These are phyloP conservation scores for Melanargia galathea DNA, from an alignment of 2,888 invertebrate species.

Conservation along the genomic window DNA sequence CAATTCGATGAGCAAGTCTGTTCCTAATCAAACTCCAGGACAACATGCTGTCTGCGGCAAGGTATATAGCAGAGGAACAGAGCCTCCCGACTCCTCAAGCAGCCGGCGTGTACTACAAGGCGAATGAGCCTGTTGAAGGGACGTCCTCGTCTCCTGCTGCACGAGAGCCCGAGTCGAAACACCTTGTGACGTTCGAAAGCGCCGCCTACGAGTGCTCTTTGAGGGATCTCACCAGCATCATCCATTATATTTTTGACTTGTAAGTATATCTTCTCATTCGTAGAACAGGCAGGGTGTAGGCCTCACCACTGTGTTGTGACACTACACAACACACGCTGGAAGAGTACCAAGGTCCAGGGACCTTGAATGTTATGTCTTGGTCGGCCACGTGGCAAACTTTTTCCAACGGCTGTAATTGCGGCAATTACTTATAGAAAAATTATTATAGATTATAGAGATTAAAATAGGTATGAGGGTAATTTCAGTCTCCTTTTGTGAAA, in stretches of 20 bases:
- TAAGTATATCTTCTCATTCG: slow-evolving; percentile 49
- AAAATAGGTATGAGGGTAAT: too few species aligned
- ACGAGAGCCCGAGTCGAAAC: slow-evolving; percentile 34
- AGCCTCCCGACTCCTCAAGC: slow-evolving; percentile 57
- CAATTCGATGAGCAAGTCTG: too few species aligned
- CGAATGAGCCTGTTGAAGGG: slow-evolving; percentile 42
- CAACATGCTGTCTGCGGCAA: slow-evolving; percentile 68
- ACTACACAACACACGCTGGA: too few species aligned
- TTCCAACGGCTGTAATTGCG: too few species aligned
- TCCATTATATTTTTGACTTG: slow-evolving; percentile 76
- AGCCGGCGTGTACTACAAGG: slow-evolving; percentile 57
- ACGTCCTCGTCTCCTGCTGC: neutral
- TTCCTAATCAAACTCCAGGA: slow-evolving; percentile 50
- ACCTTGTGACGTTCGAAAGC: slow-evolving; percentile 54
- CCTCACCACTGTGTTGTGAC: neutral
- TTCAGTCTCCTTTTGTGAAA: too few species aligned
- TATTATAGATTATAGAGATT: too few species aligned
- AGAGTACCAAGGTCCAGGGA: too few species aligned
- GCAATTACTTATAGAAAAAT: too few species aligned
- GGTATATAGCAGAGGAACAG: slow-evolving; percentile 51
- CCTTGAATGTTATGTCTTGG: too few species aligned
- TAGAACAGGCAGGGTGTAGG: too few species aligned
- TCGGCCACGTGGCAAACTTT: too few species aligned
- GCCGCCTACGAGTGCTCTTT: slow-evolving; percentile 60
- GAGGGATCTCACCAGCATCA: slow-evolving; percentile 62